Evolutionary conservation across 2,797 vertebrate species (phyloP).

Genomic region (Tapirus indicus): DNA sequence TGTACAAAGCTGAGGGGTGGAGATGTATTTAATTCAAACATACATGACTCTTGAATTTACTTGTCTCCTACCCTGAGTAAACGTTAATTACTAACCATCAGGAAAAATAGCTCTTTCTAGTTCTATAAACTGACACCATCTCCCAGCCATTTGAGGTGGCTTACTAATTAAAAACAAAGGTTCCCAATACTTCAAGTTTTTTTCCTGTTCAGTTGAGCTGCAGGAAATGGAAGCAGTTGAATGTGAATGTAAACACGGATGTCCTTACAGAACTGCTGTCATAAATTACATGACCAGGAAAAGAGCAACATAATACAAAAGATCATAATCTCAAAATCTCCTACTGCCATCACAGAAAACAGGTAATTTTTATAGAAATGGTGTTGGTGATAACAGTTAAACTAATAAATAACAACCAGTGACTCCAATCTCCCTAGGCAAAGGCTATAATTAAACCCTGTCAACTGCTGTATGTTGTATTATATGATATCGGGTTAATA

Average conservation of each 20-base stretch:
- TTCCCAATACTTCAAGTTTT: slow-evolving; percentile 59
- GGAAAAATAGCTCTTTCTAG: slow-evolving; percentile 42
- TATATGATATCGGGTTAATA: slow-evolving; percentile 37
- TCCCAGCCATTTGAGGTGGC: slow-evolving; percentile 22
- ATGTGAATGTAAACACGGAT: slow-evolving; percentile 39
- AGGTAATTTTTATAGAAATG: slow-evolving; percentile 61
- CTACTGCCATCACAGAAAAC: slow-evolving; percentile 65
- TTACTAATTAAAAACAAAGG: slow-evolving; percentile 58
- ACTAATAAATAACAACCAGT: slow-evolving; percentile 60
- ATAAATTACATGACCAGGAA: slow-evolving; percentile 81
- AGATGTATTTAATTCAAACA: slow-evolving; percentile 45
- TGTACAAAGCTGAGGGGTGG: background rate
- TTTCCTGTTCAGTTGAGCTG: slow-evolving; percentile 33
- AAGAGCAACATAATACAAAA: slow-evolving; percentile 80
- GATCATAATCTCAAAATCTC: slow-evolving; percentile 70
- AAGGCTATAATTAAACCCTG: slow-evolving; percentile 40
- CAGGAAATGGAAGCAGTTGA: slow-evolving; percentile 77
- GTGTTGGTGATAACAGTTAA: slow-evolving; percentile 44
- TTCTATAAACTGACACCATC: slow-evolving; percentile 54
- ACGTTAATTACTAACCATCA: slow-evolving; percentile 28
- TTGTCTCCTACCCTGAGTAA: background rate
- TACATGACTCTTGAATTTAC: slow-evolving; percentile 14
- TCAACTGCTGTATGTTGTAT: slow-evolving; percentile 10
- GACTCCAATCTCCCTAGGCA: slow-evolving; percentile 24
- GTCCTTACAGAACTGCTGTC: slow-evolving; percentile 74